These are phyloP conservation scores for Spodoptera frugiperda DNA, from an alignment of 1,140 invertebrate species.

Conservation along the genomic window DNA sequence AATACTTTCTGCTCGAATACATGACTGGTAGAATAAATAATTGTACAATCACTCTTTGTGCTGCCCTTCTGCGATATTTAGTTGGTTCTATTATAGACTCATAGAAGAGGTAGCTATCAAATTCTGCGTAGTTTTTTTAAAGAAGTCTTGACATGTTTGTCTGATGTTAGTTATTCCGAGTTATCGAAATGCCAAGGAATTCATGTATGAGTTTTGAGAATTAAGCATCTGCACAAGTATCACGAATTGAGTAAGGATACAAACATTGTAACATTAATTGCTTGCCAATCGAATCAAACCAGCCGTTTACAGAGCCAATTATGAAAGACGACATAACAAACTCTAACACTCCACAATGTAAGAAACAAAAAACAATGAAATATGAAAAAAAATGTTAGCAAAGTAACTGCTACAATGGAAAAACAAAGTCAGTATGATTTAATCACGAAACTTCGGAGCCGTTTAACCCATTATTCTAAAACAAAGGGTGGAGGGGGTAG, in stretches of 20 bases:
- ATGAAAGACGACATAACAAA: no score
- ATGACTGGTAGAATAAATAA: conserved; percentile 22
- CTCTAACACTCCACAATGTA: no score
- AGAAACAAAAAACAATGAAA: conserved; percentile 8
- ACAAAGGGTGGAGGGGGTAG: no score
- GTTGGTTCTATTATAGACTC: not conserved
- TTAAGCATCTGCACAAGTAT: no score
- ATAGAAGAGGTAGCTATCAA: not conserved
- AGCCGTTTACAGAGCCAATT: no score
- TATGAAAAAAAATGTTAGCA: conserved; percentile 17
- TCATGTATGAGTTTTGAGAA: no score
- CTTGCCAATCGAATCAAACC: no score
- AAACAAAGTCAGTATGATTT: conserved; percentile 26
- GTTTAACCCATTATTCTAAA: not conserved
- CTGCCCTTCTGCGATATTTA: conserved; percentile 10
- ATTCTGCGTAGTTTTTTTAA: not conserved
- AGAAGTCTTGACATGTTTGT: not conserved
- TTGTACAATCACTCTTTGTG: conserved; percentile 21
- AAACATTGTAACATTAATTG: no score
- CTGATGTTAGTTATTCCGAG: not conserved
- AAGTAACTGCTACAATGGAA: not conserved
- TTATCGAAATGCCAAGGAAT: no score
- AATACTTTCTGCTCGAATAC: conserved; percentile 27
- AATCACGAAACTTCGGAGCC: conserved; percentile 12
- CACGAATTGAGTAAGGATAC: no score